These are phyloP conservation scores for Penaeus chinensis DNA, from an alignment of 1,140 invertebrate species.

Conservation along the genomic window DNA sequence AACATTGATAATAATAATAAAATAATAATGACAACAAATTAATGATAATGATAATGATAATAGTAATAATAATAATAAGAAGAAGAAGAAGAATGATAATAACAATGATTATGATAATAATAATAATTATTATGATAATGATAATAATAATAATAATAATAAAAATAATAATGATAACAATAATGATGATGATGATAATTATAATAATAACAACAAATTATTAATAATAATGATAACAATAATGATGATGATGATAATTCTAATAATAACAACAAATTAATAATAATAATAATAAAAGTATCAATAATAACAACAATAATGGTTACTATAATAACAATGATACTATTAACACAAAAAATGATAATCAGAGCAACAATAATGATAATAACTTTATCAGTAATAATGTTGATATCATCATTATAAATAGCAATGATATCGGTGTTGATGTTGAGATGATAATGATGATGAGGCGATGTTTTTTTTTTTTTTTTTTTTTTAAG, in stretches of 20 bases:
- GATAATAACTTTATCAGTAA: neutral
- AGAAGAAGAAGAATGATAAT: neutral
- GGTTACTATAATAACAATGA: neutral
- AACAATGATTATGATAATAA: neutral
- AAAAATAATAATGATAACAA: neutral
- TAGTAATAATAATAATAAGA: no score
- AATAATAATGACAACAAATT: neutral
- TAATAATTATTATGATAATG: neutral
- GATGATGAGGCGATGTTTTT: no score
- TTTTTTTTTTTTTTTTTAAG: no score
- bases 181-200: neutral
- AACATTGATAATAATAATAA: neutral
- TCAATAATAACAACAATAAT: neutral
- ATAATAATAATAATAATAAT: neutral
- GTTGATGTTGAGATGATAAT: neutral
- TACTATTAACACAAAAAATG: neutral
- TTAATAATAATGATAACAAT: neutral
- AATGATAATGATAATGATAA: no score
- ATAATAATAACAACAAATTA: neutral
- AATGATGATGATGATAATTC: neutral
- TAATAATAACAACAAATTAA: neutral
- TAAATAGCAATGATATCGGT: neutral
- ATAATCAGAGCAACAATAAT: slow-evolving; percentile 1
- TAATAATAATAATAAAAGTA: neutral
- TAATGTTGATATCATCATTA: neutral